Percentiles rank a stretch among this genome's conserved stretches.
Conservation (phyloP, 1,140 invertebrate species). For the Trichoplusia ni region DNA sequence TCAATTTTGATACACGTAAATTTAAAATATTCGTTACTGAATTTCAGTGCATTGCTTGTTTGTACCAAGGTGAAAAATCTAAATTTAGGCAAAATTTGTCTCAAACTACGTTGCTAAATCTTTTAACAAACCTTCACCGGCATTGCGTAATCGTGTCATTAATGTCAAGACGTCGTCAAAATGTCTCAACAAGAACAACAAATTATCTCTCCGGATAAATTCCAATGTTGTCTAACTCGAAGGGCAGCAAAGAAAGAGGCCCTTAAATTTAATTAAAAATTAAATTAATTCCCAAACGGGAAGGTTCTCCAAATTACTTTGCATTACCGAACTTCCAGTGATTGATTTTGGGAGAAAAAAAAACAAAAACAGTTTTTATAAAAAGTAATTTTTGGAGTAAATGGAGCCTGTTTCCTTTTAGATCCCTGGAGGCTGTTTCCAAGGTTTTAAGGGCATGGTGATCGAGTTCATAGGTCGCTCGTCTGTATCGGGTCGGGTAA, state of each 20-base stretch:
- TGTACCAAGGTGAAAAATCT: no score
- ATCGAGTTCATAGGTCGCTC: conserved; percentile 35
- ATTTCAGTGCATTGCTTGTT: no score
- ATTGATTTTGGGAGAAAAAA: conserved; percentile 6
- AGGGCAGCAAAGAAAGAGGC: background rate
- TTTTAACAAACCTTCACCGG: no score
- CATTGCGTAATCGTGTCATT: no score
- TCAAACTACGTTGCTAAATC: no score
- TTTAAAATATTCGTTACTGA: no score
- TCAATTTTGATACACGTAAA: no score
- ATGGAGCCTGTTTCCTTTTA: conserved; percentile 1
- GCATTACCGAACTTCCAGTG: conserved; percentile 1
- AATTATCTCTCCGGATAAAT: background rate
- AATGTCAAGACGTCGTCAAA: background rate
- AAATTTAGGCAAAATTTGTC: no score
- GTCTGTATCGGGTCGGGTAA: conserved; percentile 32
- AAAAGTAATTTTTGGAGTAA: conserved; percentile 6
- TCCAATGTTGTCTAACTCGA: background rate
- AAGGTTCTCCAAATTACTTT: conserved; percentile 2
- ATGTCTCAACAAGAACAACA: background rate
- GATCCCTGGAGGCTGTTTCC: background rate
- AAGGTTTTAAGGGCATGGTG: conserved; percentile 19
- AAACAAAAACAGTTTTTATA: conserved; percentile 1
- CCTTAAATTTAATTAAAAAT: conserved; percentile 20
- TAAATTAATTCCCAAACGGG: conserved; percentile 5